Conservation (phyloP, 2,888 invertebrate species). For the Brenthis hecate region DNA sequence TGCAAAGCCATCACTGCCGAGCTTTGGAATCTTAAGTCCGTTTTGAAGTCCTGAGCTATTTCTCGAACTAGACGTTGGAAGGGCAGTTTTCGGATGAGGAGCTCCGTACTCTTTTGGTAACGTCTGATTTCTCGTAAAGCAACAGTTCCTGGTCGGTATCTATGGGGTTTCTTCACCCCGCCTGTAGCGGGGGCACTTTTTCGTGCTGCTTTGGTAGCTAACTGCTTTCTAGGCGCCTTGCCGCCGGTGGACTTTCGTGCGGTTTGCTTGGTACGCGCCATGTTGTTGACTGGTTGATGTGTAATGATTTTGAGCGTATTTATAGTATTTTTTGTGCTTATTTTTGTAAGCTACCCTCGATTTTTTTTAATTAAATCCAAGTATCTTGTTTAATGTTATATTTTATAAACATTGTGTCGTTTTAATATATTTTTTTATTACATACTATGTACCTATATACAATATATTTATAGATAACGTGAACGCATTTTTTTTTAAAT, state of each 20-base stretch:
- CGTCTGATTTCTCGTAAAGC: conserved; percentile 87
- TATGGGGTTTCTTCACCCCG: conserved; percentile 88
- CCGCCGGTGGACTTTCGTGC: conserved; percentile 89
- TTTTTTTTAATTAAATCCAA: too few species aligned
- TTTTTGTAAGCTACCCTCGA: conserved; percentile 2
- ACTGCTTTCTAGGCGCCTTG: conserved; percentile 87
- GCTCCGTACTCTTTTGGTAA: conserved; percentile 88
- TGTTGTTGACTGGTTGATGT: conserved; percentile 44
- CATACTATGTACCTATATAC: too few species aligned
- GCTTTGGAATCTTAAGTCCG: conserved; percentile 86
- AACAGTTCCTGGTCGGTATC: conserved; percentile 86
- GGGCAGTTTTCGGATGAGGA: conserved; percentile 87
- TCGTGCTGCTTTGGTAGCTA: conserved; percentile 87
- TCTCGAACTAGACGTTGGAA: conserved; percentile 88
- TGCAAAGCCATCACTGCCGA: conserved; percentile 87
- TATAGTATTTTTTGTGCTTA: conserved; percentile 12
- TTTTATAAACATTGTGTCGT: too few species aligned
- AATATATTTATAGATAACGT: too few species aligned
- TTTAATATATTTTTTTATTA: too few species aligned
- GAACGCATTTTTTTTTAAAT: too few species aligned
- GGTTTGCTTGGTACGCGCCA: conserved; percentile 90
- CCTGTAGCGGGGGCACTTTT: conserved; percentile 88
- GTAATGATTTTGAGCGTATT: background rate
- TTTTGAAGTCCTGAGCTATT: conserved; percentile 89
- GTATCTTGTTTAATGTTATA: too few species aligned